Evolutionary conservation across 2,888 invertebrate genomes (phyloP).

Genomic region (Diloba caeruleocephala): DNA sequence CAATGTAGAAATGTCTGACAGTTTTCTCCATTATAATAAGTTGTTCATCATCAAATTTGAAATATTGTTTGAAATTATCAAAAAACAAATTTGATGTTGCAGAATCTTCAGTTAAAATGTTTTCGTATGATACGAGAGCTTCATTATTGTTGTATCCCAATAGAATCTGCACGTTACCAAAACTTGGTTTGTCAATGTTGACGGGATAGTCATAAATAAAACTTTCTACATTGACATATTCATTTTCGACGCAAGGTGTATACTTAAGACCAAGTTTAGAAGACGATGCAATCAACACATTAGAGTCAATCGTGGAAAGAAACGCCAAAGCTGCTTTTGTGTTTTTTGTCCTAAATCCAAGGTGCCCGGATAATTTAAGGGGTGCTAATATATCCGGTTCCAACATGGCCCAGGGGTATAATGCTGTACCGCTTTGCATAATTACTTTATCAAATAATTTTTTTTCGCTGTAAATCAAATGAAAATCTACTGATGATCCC

Average conservation of each 20-base stretch:
- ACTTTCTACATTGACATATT: conserved; percentile 59
- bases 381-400: conserved; percentile 59
- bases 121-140: conserved; percentile 27
- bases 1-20: conserved; percentile 68
- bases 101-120: conserved; percentile 34
- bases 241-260: conserved; percentile 68
- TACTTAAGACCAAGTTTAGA: conserved; percentile 49
- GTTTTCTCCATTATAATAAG: conserved; percentile 47
- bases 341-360: conserved; percentile 56
- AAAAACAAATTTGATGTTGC: conserved; percentile 38
- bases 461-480: conserved; percentile 62
- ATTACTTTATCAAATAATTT: conserved; percentile 65
- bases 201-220: conserved; percentile 58
- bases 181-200: conserved; percentile 45
- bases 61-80: conserved; percentile 37
- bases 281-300: conserved; percentile 56
- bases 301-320: conserved; percentile 52
- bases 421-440: conserved; percentile 66
- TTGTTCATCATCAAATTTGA: conserved; percentile 55
- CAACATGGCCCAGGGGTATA: conserved; percentile 51
- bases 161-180: conserved; percentile 53
- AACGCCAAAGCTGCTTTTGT: conserved; percentile 59
- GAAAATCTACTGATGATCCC: conserved; percentile 65
- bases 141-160: conserved; percentile 62
- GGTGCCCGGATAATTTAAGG: conserved; percentile 59